phyloP scores from a whole-genome alignment of 2,888 invertebrate genomes.

The Cryptus armator region DNA sequence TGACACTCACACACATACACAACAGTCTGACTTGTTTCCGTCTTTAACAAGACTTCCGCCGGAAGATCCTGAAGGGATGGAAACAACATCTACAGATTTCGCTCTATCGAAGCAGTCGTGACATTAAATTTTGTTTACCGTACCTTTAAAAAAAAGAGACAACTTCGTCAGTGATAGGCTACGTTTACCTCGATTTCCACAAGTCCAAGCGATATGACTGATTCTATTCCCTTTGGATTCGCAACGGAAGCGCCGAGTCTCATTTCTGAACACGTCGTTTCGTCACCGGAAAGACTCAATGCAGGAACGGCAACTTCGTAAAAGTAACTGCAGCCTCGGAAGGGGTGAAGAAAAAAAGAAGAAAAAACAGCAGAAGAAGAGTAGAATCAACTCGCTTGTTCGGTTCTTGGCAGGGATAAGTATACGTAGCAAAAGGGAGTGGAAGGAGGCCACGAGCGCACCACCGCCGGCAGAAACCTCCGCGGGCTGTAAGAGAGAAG shows the following conservation, averaged over 20 bases:
- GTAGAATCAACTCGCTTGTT: conserved; percentile 50
- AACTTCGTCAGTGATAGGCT: neutral
- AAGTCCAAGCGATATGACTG: conserved; percentile 57
- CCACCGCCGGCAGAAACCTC: conserved; percentile 27
- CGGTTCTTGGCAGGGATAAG: conserved; percentile 31
- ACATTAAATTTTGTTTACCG: neutral
- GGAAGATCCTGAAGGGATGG: conserved; percentile 6
- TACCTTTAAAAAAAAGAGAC: neutral
- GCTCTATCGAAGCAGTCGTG: neutral
- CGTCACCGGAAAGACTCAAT: conserved; percentile 49
- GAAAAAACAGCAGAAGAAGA: neutral
- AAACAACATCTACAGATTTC: neutral
- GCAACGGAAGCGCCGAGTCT: conserved; percentile 71
- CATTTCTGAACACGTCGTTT: conserved; percentile 76
- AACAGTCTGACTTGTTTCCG: conserved; percentile 10
- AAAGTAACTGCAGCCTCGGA: neutral
- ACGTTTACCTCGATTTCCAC: neutral
- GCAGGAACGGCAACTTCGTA: conserved; percentile 14
- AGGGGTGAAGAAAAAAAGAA: conserved; percentile 6
- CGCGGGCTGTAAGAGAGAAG: conserved; percentile 84
- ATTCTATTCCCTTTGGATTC: conserved; percentile 72
- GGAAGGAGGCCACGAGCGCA: conserved; percentile 13
- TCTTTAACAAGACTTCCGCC: conserved; percentile 14
- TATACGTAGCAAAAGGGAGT: conserved; percentile 2
- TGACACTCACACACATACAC: conserved; percentile 1